phyloP scores from a whole-genome alignment of 2,113 vertebrate species.

The Microcebus griseorufus region DNA sequence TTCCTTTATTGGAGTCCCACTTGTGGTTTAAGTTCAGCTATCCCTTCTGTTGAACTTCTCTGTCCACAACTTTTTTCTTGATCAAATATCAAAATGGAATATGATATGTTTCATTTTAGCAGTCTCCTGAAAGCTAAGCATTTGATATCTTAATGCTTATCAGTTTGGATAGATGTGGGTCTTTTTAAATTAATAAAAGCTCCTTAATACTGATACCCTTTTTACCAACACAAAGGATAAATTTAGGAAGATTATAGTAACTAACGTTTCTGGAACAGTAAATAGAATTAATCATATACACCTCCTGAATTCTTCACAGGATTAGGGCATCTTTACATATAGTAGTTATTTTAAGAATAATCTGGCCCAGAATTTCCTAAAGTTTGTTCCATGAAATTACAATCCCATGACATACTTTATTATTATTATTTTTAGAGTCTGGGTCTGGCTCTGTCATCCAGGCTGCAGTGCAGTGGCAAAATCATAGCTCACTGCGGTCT shows the following conservation, averaged over 20 bases:
- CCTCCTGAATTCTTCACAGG: neutral
- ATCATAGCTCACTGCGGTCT: too few species aligned
- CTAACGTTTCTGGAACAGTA: neutral
- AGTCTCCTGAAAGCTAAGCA: neutral
- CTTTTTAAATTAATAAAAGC: neutral
- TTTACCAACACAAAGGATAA: slow-evolving; percentile 24
- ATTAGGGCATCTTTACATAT: neutral
- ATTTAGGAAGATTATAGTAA: slow-evolving; percentile 31
- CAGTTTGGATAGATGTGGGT: neutral
- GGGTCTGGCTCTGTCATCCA: too few species aligned
- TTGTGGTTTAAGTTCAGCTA: neutral
- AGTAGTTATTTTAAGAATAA: slow-evolving; percentile 21
- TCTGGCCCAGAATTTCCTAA: neutral
- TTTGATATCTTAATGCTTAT: neutral
- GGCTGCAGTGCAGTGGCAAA: too few species aligned
- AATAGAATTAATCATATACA: neutral
- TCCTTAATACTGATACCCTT: neutral
- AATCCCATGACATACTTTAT: neutral
- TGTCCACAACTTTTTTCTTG: neutral
- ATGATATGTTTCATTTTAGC: neutral
- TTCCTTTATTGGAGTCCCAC: neutral
- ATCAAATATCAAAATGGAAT: neutral
- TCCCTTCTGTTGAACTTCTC: neutral
- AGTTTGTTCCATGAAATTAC: neutral
- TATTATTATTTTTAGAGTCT: too few species aligned